Conservation (phyloP, 2,797 vertebrate genomes). For the Helarctos malayanus region DNA sequence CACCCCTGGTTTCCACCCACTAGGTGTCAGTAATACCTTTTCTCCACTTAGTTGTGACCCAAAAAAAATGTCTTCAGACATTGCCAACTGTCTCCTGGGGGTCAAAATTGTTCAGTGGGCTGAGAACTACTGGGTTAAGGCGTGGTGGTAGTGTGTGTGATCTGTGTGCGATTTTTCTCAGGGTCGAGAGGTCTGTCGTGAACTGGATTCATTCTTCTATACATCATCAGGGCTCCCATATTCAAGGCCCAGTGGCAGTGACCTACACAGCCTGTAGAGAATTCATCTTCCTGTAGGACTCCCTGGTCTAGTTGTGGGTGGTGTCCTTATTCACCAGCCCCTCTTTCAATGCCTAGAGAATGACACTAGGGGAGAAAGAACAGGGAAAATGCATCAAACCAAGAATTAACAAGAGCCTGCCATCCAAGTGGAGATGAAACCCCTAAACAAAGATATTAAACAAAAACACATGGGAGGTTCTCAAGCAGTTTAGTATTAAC, state of each 20-base stretch:
- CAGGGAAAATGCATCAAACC: neutral
- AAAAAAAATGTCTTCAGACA: neutral
- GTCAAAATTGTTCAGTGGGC: neutral
- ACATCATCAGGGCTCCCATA: neutral
- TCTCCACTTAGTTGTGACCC: neutral
- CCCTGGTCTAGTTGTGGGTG: neutral
- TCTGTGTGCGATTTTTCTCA: neutral
- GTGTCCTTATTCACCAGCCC: neutral
- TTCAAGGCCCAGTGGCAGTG: fast-evolving
- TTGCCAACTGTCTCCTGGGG: neutral
- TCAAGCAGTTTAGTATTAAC: neutral
- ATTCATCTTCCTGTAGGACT: neutral
- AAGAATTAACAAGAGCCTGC: neutral
- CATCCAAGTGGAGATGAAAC: neutral
- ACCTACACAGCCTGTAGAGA: neutral
- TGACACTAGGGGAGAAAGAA: neutral
- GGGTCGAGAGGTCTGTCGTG: neutral
- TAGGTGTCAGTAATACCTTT: neutral
- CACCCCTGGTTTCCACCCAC: neutral
- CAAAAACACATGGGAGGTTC: neutral
- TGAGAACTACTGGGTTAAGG: neutral
- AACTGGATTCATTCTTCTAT: neutral
- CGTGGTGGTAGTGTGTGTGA: neutral
- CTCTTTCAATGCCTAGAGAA: neutral
- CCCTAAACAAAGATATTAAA: conserved; percentile 15